Evolutionary conservation across 1,140 invertebrate genomes (phyloP), one percentile per base, ranked within the genome.

Genomic region (Drosophila parabipectinata): DNA sequence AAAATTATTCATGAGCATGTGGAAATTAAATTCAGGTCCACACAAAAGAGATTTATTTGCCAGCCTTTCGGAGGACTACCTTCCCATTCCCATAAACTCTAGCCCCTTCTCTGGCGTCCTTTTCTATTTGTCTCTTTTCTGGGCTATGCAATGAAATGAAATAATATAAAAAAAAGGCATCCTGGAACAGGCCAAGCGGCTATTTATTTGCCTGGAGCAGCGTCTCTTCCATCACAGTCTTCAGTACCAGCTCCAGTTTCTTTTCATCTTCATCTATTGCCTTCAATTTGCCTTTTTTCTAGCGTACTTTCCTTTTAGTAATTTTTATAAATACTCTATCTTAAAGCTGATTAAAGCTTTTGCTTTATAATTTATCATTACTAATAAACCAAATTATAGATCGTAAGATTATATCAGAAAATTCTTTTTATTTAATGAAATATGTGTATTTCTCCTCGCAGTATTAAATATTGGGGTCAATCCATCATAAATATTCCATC

Each of bases 1-100:
- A 88, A 88, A 88, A 88, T 88, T 88, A 89, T 88, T 88, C 83
- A 88, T 88, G 83, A 88, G 84, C 83, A 89, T 88, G 83, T 88
- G 84, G 83, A 88, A 88, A 88, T 88, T 88, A 83, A 88, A 88
- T 89, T 88, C 83, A 88, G 84, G 83, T 88, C 83, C 83, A 83
- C 79, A 88, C 76, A 88, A 89, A 87, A 73, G 83, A 88, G 83
- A 88, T 88, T 88, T 88, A 88, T 88, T 77, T 83, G 76, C 78
- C 79, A 64, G 68, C 67, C 63, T 55, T 63, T 56, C 60, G 51
- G 24, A 8, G 44, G 44, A 12, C 44, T 37, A 37, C 34, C 34
- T n/a, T 34, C 32, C 32, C 32, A 34, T 34, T 34, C 32, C 32
- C 32, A 34, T 34, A 34, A 1, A 4, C 34, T 10, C 34, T 12